Evolutionary conservation across 2,113 vertebrate species (phyloP).

Genomic region (Xenopus borealis): DNA sequence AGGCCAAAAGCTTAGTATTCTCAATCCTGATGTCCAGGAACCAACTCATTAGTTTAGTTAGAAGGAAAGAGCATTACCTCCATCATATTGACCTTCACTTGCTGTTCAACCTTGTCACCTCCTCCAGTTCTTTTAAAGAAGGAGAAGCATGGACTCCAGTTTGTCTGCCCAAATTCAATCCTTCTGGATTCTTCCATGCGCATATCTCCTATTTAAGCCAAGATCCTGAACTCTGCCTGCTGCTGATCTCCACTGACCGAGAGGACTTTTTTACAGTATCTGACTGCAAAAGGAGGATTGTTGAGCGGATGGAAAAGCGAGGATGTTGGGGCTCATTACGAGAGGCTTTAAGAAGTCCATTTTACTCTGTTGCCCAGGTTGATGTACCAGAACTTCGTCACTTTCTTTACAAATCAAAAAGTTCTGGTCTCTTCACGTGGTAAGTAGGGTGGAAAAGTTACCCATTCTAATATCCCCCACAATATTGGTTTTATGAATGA

Average conservation of each 20-base stretch:
- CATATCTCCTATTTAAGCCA: constrained; percentile 95
- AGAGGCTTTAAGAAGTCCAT: constrained; percentile 79
- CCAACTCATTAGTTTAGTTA: constrained; percentile 86
- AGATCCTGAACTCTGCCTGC: constrained; percentile 83
- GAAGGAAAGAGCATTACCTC: constrained; percentile 91
- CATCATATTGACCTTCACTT: constrained; percentile 96
- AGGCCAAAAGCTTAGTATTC: constrained; percentile 88
- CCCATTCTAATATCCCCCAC: too few species aligned
- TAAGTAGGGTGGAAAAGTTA: constrained; percentile 56
- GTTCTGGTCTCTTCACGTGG: constrained; percentile 96
- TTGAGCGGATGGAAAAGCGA: constrained; percentile 85
- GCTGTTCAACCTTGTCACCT: constrained; percentile 92
- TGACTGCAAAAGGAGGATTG: constrained; percentile 85
- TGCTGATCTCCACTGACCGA: constrained; percentile 87
- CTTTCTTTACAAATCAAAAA: constrained; percentile 98
- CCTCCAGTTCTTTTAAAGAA: constrained; percentile 90
- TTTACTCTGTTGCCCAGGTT: constrained; percentile 82
- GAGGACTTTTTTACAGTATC: constrained; percentile 96
- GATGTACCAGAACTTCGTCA: constrained; percentile 90
- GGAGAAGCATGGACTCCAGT: constrained; percentile 96
- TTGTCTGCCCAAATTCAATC: constrained; percentile 95
- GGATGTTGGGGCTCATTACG: constrained; percentile 74
- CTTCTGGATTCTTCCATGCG: constrained; percentile 89
- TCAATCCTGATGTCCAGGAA: constrained; percentile 88
- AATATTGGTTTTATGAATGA: too few species aligned